phyloP scores from a whole-genome alignment of 2,113 vertebrate species.

The Alaudala cheleensis region DNA sequence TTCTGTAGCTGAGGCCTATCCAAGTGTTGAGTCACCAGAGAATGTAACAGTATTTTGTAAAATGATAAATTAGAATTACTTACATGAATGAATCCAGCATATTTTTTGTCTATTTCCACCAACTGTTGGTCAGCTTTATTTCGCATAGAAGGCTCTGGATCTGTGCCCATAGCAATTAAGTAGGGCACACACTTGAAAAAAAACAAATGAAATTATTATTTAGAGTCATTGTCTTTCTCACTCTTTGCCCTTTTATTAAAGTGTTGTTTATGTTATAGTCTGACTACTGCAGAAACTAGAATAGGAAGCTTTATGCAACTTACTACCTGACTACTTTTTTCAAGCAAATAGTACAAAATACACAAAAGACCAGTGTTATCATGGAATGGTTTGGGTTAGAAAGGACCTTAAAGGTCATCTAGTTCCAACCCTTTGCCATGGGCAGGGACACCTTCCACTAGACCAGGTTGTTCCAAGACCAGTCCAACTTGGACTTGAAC shows the following conservation, averaged over 20 bases:
- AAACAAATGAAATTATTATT: conserved; percentile 18
- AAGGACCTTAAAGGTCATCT: not conserved
- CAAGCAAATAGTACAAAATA: not conserved
- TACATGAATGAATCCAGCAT: conserved; percentile 98
- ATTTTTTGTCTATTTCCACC: conserved; percentile 99
- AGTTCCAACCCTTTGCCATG: not conserved
- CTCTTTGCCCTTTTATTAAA: not conserved
- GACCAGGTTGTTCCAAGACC: not conserved
- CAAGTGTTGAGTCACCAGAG: not conserved
- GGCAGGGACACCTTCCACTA: not conserved
- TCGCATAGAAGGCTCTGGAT: conserved; percentile 96
- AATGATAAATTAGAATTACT: conserved; percentile 61
- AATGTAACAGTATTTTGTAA: not conserved
- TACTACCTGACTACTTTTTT: not conserved
- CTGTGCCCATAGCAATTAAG: conserved; percentile 98
- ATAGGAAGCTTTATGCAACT: not conserved
- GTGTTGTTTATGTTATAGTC: not conserved
- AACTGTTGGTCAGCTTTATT: conserved; percentile 97
- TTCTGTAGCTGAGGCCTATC: not conserved
- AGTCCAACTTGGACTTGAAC: not conserved
- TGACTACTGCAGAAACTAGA: not conserved
- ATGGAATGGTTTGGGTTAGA: not conserved
- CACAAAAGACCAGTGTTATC: not conserved
- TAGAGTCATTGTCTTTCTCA: not conserved
- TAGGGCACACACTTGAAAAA: conserved; percentile 93